Evolutionary conservation across 2,797 vertebrate genomes (phyloP), one percentile per base, ranked within the genome.

Genomic region (Halcyon badia): DNA sequence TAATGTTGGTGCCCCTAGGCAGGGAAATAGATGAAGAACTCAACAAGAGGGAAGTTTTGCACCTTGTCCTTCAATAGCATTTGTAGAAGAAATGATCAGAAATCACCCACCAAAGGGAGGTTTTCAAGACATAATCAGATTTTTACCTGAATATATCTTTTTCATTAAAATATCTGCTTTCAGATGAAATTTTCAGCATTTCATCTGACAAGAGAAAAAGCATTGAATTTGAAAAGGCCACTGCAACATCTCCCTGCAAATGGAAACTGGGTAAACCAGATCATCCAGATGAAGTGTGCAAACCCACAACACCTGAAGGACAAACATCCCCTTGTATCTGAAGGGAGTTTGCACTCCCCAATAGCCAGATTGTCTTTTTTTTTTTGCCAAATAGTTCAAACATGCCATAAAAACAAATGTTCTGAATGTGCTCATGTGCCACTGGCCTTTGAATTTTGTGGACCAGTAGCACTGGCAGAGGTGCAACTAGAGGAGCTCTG

Each of bases 371-470:
- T 75, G 46, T 8, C 9, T 10, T 37, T 2, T 5, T 42, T 76
- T 69, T 79, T 78, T 76, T 49, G 6, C 19, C 56, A 64, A 54
- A 37, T 31, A 75, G 8, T 11, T 65, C 61, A 15, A 58, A 73
- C 18, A 49, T 28, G 42, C n/a, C 31, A 19, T 42, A 44, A 31
- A 81, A 72, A 14, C 5, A 22, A n/a, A 39, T 33, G 21, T 58
- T 44, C 31, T 68, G 78, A 28, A 10, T 1, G 0, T 35, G 14
- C 28, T 58, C 5, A 13, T 0, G 1, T 57, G 28, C 49, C 17
- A 7, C 39, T 62, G 56, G 22, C 35, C 8, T 3, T 37, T 30
- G 30, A 57, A 49, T 41, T 65, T 6, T 41, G 44, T 39, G 28
- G 54, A 20, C 12, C 28, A 46, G 44, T 42, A 85, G 30, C 6